A percentile compares a stretch with the other conserved stretches of the same genome.
Evolutionary conservation across 2,797 vertebrate genomes (phyloP).

Genomic region (Arctocebus calabarensis): DNA sequence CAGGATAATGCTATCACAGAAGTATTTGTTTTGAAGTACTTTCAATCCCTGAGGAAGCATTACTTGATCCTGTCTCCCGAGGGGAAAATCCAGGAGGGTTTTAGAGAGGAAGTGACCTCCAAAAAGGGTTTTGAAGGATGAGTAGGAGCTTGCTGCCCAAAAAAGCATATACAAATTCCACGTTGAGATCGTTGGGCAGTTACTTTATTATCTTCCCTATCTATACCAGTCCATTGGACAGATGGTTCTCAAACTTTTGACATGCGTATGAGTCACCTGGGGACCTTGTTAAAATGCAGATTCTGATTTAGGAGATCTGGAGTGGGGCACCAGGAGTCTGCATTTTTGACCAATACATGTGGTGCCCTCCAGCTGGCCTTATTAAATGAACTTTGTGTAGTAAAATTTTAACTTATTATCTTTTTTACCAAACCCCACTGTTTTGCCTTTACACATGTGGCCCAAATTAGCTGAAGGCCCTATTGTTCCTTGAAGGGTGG

Average conservation of each 20-base stretch:
- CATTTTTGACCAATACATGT: neutral
- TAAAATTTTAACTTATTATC: neutral
- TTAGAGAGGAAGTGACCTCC: conserved; percentile 43
- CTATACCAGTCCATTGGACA: neutral
- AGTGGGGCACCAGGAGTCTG: neutral
- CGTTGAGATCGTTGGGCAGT: neutral
- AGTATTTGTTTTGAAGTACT: neutral
- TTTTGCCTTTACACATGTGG: neutral
- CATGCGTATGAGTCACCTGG: neutral
- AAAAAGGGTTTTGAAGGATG: conserved; percentile 46
- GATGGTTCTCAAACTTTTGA: neutral
- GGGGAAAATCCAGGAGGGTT: neutral
- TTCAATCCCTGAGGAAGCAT: neutral
- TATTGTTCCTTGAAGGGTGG: neutral
- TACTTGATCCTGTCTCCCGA: neutral
- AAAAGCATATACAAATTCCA: neutral
- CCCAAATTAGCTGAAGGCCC: neutral
- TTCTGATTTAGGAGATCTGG: neutral
- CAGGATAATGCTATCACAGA: neutral
- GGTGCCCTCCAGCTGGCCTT: neutral
- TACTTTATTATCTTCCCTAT: neutral
- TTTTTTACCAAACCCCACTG: neutral
- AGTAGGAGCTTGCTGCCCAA: neutral
- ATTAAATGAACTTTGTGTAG: neutral
- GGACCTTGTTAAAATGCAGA: conserved; percentile 14